Evolutionary conservation across 2,113 vertebrate genomes (phyloP), one percentile per base, ranked within the genome.

Genomic region (Marmota flaviventris): DNA sequence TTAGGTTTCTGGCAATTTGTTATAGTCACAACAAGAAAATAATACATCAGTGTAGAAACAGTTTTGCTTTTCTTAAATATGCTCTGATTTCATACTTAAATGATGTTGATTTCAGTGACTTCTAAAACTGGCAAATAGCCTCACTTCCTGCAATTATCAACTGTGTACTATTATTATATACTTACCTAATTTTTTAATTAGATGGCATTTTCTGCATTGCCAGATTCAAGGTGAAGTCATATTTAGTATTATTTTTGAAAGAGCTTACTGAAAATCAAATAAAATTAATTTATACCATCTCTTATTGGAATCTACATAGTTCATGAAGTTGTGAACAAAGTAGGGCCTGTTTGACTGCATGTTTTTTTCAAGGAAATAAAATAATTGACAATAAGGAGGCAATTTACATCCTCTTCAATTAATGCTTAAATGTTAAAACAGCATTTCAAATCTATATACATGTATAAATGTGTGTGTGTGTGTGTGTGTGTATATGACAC

Each of bases 211-310:
- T 20, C 4, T 5, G 16, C 2, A 61, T 61, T 63, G 29, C 1
- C 37, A 93, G 84, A 78, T 53, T 22, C 48, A 72, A 77, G 53
- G 20, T 34, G 4, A 61, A 87, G 6, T 3, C 3, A 24, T 87
- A 22, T 81, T 61, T 91, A 73, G 29, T 32, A 95, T 69, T 90
- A 5, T 94, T 75, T 94, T n/a, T 48, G 61, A 83, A 92, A 73
- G 22, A 86, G 61, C 9, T 82, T 79, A 42, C 10, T 10, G 17
- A 24, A 92, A 90, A 4, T n/a, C 1, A 65, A 53, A 82, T 94
- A 51, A 82, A 70, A 85, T 14, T 39, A 24, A 83, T 51, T 51
- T 42, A 67, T 83, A 37, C 0, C 14, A 61, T 29, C 29, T 25
- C 2, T 76, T 81, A 0, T 91, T 70, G 20, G 13, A 58, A 70